Conservation (phyloP, 1,140 invertebrate species). For the Zaprionus gabonicus region DNA sequence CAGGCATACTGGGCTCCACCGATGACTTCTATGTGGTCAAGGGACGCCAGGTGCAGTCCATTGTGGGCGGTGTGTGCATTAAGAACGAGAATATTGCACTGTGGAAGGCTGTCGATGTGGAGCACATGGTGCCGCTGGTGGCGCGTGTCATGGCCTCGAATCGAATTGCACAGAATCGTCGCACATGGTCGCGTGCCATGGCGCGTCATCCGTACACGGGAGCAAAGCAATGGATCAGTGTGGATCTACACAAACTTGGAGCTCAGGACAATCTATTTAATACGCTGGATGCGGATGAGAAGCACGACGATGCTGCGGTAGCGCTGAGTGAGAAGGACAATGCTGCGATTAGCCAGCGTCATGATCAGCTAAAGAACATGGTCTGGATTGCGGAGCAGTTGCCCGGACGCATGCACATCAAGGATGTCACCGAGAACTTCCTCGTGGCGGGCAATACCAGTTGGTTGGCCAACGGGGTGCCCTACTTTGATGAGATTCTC, state of each 20-base stretch:
- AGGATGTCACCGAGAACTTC: conserved; percentile 90
- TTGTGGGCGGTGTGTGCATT: conserved; percentile 87
- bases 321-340: conserved; percentile 81
- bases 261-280: conserved; percentile 64
- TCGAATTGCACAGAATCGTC: conserved; percentile 89
- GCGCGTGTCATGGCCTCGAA: conserved; percentile 94
- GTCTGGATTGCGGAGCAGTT: conserved; percentile 94
- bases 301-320: conserved; percentile 85
- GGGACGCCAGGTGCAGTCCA: conserved; percentile 86
- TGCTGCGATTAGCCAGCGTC: conserved; percentile 68
- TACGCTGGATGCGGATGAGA: conserved; percentile 63
- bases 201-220: conserved; percentile 91
- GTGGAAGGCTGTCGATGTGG: conserved; percentile 86
- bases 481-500: conserved; percentile 88
- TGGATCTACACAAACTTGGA: conserved; percentile 88
- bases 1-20: conserved; percentile 93
- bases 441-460: conserved; percentile 87
- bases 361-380: conserved; percentile 86
- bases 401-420: conserved; percentile 87
- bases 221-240: conserved; percentile 95
- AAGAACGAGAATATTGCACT: conserved; percentile 86
- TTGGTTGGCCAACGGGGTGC: conserved; percentile 92
- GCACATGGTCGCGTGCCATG: conserved; percentile 89
- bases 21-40: conserved; percentile 93
- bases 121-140: conserved; percentile 89